These are phyloP conservation scores for Epizoanthus ramosus DNA, from an alignment of 92 coral and sea anemone species.

Conservation along the genomic window DNA sequence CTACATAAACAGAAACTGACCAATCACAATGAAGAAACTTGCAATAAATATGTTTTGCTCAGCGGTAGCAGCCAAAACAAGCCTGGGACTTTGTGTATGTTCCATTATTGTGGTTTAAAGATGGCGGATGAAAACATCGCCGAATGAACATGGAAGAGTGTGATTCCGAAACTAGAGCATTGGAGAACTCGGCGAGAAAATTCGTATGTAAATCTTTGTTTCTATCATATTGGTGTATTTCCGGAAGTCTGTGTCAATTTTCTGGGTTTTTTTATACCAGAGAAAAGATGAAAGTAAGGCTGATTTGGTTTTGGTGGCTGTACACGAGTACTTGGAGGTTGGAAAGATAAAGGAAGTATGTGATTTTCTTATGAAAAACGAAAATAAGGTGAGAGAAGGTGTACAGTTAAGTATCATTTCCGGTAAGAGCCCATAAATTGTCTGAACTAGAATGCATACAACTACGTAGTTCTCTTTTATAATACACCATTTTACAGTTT, in stretches of 20 bases:
- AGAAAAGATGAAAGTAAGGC: slow-evolving; percentile 54
- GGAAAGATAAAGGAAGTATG: slow-evolving; percentile 56
- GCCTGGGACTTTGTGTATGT: background rate
- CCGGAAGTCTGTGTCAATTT: background rate
- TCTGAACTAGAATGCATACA: too few species aligned
- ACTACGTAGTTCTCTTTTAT: too few species aligned
- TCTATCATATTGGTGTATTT: background rate
- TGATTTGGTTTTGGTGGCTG: slow-evolving; percentile 73
- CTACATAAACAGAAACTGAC: background rate
- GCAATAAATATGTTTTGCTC: background rate
- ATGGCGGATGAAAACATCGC: slow-evolving; percentile 63
- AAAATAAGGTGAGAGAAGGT: slow-evolving; percentile 54
- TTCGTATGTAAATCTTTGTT: slow-evolving; percentile 11
- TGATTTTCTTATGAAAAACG: slow-evolving; percentile 45
- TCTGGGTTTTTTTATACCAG: slow-evolving; percentile 30
- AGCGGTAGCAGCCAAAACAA: background rate
- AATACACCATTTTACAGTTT: too few species aligned
- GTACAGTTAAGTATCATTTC: background rate
- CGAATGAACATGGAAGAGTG: background rate
- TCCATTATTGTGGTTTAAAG: background rate
- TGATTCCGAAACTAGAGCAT: background rate
- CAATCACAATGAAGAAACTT: slow-evolving; percentile 17
- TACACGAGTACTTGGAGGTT: slow-evolving; percentile 62
- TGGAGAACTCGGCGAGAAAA: slow-evolving; percentile 13
- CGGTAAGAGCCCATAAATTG: too few species aligned